These are phyloP conservation scores for Drosophila multiciliata DNA, from an alignment of 2,888 invertebrate species.

Conservation along the genomic window DNA sequence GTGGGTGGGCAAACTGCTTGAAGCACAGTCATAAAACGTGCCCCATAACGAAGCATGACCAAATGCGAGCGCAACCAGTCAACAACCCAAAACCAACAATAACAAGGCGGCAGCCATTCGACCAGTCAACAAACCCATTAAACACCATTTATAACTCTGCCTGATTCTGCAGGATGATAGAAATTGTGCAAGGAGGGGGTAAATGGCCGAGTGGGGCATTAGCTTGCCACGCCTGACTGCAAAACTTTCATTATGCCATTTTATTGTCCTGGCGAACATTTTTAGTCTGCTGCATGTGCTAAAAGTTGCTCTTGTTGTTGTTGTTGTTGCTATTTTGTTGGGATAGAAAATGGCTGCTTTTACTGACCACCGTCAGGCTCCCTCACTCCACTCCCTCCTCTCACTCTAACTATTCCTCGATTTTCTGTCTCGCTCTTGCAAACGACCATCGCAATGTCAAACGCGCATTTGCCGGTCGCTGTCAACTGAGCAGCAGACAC, in stretches of 20 bases:
- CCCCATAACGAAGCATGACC: conserved; percentile 38
- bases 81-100: neutral
- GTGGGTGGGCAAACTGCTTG: conserved; percentile 42
- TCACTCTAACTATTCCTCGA: neutral
- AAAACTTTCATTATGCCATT: conserved; percentile 76
- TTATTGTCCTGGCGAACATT: conserved; percentile 73
- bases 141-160: conserved; percentile 70
- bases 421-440: conserved; percentile 2
- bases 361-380: conserved; percentile 38
- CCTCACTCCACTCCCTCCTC: neutral
- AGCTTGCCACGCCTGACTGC: conserved; percentile 14
- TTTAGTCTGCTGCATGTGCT: conserved; percentile 54
- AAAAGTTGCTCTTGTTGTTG: conserved; percentile 22
- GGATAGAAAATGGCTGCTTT: conserved; percentile 60
- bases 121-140: conserved; percentile 79
- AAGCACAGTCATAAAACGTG: conserved; percentile 38
- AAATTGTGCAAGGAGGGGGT: neutral
- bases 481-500: conserved; percentile 25
- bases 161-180: conserved; percentile 14
- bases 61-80: conserved; percentile 9
- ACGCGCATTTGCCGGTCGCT: conserved; percentile 54
- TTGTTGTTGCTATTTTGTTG: conserved; percentile 13
- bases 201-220: neutral
- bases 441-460: conserved; percentile 62
- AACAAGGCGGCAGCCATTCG: conserved; percentile 13